Evolutionary conservation across 2,888 invertebrate genomes (phyloP).

Genomic region (Tetheella fluctuosa): DNA sequence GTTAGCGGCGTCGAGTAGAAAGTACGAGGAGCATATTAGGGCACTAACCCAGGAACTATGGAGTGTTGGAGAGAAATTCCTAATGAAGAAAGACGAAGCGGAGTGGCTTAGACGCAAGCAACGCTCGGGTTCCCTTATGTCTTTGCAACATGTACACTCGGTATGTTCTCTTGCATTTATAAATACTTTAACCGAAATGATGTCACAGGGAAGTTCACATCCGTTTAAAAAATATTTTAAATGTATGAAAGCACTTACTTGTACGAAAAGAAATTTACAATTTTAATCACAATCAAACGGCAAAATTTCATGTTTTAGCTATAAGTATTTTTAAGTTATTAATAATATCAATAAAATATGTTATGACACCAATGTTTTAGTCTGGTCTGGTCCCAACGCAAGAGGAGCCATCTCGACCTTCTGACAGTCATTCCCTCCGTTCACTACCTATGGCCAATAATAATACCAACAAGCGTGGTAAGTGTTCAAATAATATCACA

Average conservation of each 20-base stretch:
- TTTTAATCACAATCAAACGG: too few species aligned
- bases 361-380: slow-evolving; percentile 45
- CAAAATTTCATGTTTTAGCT: not conserved
- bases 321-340: too few species aligned
- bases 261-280: not conserved
- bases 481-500: slow-evolving; percentile 13
- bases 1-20: slow-evolving; percentile 59
- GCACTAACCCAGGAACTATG: slow-evolving; percentile 84
- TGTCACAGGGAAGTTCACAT: not conserved
- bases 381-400: slow-evolving; percentile 60
- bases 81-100: slow-evolving; percentile 83
- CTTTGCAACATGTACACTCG: slow-evolving; percentile 74
- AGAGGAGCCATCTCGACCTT: slow-evolving; percentile 54
- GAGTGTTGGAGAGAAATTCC: slow-evolving; percentile 85
- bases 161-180: slow-evolving; percentile 44
- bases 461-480: slow-evolving; percentile 51
- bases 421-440: slow-evolving; percentile 69
- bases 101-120: slow-evolving; percentile 75
- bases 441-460: slow-evolving; percentile 58
- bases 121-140: slow-evolving; percentile 71
- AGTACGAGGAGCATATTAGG: slow-evolving; percentile 70
- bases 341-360: not conserved
- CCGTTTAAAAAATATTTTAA: not conserved
- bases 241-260: not conserved
- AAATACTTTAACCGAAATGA: not conserved